phyloP scores from a whole-genome alignment of 1,140 invertebrate genomes.

The Cardiocondyla obscurior region DNA sequence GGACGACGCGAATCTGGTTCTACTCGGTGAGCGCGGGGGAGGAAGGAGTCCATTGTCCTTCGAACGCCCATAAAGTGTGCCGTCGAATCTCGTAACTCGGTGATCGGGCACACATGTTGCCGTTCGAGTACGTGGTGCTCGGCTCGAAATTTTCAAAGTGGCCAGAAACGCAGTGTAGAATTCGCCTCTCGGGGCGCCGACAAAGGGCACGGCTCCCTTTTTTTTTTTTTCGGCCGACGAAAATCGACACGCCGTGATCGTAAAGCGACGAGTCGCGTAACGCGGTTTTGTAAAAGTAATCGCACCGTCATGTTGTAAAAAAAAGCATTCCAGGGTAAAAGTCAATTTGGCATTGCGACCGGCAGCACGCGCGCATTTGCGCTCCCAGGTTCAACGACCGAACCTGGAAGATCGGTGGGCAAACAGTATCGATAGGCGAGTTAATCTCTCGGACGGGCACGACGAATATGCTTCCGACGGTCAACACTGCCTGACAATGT shows the following conservation, averaged over 20 bases:
- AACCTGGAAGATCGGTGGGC: conserved; percentile 10
- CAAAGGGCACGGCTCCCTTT: conserved; percentile 14
- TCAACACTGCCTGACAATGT: conserved; percentile 42
- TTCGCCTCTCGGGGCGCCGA: background rate
- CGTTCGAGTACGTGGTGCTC: background rate
- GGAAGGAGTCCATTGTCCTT: conserved; percentile 31
- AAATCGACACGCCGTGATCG: conserved; percentile 11
- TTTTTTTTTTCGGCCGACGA: background rate
- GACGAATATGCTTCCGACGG: conserved; percentile 18
- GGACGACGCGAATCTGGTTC: conserved; percentile 46
- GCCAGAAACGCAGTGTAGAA: conserved; percentile 6
- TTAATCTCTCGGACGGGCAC: background rate
- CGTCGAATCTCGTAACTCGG: conserved; percentile 3
- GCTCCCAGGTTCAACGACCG: conserved; percentile 9
- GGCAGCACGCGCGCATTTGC: background rate
- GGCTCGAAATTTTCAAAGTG: conserved; percentile 6
- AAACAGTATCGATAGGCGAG: conserved; percentile 44
- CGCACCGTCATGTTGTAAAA: background rate
- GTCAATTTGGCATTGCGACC: conserved; percentile 25
- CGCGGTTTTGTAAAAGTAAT: conserved; percentile 23
- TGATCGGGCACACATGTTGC: conserved; percentile 31
- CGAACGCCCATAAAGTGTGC: conserved; percentile 11
- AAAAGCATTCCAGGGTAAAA: background rate
- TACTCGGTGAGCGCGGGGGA: conserved; percentile 12
- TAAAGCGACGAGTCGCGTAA: background rate